Evolutionary conservation across 2,888 invertebrate species (phyloP).

Genomic region (Hirtodrosophila duncani): DNA sequence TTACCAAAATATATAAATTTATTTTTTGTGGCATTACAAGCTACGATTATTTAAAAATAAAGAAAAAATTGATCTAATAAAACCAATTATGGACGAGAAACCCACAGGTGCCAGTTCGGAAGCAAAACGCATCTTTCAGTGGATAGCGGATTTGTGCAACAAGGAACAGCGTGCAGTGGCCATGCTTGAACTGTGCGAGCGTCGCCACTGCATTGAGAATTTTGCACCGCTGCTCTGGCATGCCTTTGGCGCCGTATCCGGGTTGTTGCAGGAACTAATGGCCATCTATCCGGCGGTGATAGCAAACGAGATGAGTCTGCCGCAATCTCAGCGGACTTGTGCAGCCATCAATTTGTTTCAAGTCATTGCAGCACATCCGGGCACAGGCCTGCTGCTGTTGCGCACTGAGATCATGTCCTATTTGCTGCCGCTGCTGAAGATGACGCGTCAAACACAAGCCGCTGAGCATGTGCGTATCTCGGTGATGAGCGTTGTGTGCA

Average conservation of each 20-base stretch:
- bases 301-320: slow-evolving; percentile 5
- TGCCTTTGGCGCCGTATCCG: slow-evolving; percentile 33
- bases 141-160: slow-evolving; percentile 25
- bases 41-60: no score
- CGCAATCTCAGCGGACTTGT: slow-evolving; percentile 29
- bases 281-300: slow-evolving; percentile 10
- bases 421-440: slow-evolving; percentile 24
- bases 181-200: slow-evolving; percentile 28
- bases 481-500: slow-evolving; percentile 24
- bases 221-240: slow-evolving; percentile 35
- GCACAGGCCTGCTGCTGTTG: slow-evolving; percentile 18
- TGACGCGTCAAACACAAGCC: slow-evolving; percentile 21
- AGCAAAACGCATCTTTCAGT: slow-evolving; percentile 15
- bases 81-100: no score
- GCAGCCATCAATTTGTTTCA: slow-evolving; percentile 28
- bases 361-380: slow-evolving; percentile 19
- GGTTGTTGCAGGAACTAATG: slow-evolving; percentile 27
- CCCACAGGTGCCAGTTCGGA: no score
- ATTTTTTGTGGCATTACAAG: no score
- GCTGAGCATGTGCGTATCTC: slow-evolving; percentile 32
- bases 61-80: no score
- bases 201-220: slow-evolving; percentile 13
- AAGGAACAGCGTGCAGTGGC: slow-evolving; percentile 17
- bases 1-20: no score
- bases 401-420: slow-evolving; percentile 24